phyloP scores from a whole-genome alignment of 2,113 vertebrate species.

The Peromyscus californicus region DNA sequence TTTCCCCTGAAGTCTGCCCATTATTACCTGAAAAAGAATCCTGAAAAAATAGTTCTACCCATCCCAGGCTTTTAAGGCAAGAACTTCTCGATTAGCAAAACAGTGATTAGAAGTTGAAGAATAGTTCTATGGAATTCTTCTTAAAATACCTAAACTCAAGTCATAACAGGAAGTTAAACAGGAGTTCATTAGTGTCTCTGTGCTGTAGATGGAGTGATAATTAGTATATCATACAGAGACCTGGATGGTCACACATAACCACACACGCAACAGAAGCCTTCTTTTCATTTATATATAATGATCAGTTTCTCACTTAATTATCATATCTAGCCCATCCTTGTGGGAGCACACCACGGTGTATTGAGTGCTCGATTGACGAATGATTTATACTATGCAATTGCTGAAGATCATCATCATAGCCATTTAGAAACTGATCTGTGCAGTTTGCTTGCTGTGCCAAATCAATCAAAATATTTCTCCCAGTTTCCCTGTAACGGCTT shows the following conservation, averaged over 20 bases:
- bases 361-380: slow-evolving; percentile 61
- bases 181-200: slow-evolving; percentile 27
- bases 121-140: background rate
- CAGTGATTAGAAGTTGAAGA: slow-evolving; percentile 12
- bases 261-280: slow-evolving; percentile 50
- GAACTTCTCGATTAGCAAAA: slow-evolving; percentile 42
- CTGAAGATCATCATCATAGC: slow-evolving; percentile 80
- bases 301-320: slow-evolving; percentile 77
- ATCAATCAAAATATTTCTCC: slow-evolving; percentile 83
- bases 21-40: background rate
- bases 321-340: slow-evolving; percentile 72
- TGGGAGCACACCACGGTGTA: slow-evolving; percentile 46
- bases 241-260: background rate
- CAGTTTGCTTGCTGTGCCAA: slow-evolving; percentile 84
- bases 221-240: slow-evolving; percentile 47
- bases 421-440: slow-evolving; percentile 80
- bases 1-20: background rate
- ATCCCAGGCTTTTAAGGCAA: background rate
- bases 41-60: background rate
- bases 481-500: slow-evolving; percentile 79
- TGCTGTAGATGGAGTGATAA: slow-evolving; percentile 65
- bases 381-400: slow-evolving; percentile 77
- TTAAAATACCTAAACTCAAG: background rate
- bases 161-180: slow-evolving; percentile 45
- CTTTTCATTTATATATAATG: slow-evolving; percentile 64